Evolutionary conservation across 1,140 invertebrate genomes (phyloP), one percentile per base, ranked within the genome.

Genomic region (Phortica variegata): DNA sequence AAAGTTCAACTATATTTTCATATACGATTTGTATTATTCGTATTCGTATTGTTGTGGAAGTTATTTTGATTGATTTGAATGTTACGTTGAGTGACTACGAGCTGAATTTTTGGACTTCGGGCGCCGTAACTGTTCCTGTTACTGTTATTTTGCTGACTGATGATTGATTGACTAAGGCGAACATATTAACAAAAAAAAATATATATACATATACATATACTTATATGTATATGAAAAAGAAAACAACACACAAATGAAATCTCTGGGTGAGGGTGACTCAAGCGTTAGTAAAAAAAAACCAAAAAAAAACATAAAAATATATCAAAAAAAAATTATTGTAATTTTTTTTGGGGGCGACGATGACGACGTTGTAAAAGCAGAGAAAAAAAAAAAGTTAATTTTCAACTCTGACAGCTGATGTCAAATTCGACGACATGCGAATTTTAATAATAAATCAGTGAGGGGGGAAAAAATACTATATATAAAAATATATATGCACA

Each of bases 31-130:
- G n/a, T n/a, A n/a, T n/a, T n/a, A n/a, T n/a, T n/a, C n/a, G n/a
- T n/a, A n/a, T n/a, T n/a, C n/a, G n/a, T n/a, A n/a, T n/a, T n/a
- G n/a, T n/a, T n/a, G n/a, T n/a, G n/a, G n/a, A n/a, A n/a, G n/a
- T n/a, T 52, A 59, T 61, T 69, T 69, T 69, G 65, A 69, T 69
- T 69, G 65, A 69, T 69, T 69, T 70, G 65, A 69, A 69, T 69
- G 58, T 70, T 69, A 69, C 65, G 65, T 65, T 70, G 65, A 61
- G 61, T 65, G 60, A 54, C 49, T 60, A 39, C 37, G 23, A 10
- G n/a, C 15, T n/a, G n/a, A n/a, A n/a, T n/a, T n/a, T n/a, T n/a
- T n/a, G n/a, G 54, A 47, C 62, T 56, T 46, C 12, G 34, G 16
- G 40, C 43, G 52, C 55, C 45, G 55, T 41, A 10, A 39, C 43